Evolutionary conservation across 2,888 invertebrate genomes (phyloP).

Genomic region (Agrotis segetum): DNA sequence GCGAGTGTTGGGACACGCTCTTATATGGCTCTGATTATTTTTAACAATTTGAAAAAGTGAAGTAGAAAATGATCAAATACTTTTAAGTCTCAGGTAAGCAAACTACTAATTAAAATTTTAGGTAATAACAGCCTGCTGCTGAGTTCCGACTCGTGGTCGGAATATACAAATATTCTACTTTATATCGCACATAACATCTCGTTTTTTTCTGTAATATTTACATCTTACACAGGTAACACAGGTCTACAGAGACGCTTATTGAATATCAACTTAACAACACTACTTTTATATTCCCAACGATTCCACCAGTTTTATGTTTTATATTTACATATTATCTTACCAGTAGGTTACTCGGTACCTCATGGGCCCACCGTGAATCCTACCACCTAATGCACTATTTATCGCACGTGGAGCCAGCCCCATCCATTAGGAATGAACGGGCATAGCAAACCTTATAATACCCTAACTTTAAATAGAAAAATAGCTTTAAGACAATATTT

Average conservation of each 20-base stretch:
- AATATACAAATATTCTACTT: constrained; percentile 26
- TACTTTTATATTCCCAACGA: constrained; percentile 13
- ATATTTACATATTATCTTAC: constrained; percentile 31
- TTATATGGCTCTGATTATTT: no score
- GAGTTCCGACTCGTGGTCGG: constrained; percentile 10
- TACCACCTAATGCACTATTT: constrained; percentile 41
- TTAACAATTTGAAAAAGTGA: no score
- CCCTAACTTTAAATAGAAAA: constrained; percentile 20
- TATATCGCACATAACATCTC: constrained; percentile 8
- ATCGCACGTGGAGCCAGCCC: constrained; percentile 18
- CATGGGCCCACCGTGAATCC: constrained; percentile 23
- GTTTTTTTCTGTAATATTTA: constrained; percentile 13
- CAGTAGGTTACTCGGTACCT: constrained; percentile 37
- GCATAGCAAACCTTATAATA: constrained; percentile 30
- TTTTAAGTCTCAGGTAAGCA: no score
- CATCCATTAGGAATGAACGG: constrained; percentile 29
- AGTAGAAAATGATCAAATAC: no score
- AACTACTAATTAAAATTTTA: no score
- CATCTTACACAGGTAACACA: no score
- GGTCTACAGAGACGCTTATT: background rate
- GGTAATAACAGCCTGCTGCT: constrained; percentile 15
- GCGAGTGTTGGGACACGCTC: no score
- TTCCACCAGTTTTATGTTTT: background rate
- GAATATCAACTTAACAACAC: constrained; percentile 4
- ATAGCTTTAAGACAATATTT: background rate